These are phyloP conservation scores for Limonius californicus DNA, from an alignment of 1,140 invertebrate genomes.

Conservation along the genomic window DNA sequence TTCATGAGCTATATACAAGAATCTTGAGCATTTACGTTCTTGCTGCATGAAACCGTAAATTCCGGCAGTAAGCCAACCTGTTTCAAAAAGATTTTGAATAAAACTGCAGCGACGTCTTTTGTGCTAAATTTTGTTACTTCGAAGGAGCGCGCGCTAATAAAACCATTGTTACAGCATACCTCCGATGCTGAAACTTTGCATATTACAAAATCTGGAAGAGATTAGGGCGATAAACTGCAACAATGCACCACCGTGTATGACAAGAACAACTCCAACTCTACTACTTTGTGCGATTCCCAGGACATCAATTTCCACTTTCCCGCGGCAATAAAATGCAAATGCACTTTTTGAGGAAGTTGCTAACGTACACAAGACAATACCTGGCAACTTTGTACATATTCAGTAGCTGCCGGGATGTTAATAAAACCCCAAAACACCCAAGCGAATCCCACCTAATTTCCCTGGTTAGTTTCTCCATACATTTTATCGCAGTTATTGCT, in stretches of 20 bases:
- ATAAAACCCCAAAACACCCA: too few relatives aligned
- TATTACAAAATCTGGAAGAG: background rate
- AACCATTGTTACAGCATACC: background rate
- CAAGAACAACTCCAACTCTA: background rate
- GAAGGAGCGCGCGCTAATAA: background rate
- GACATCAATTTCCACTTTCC: conserved; percentile 6
- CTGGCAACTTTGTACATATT: background rate
- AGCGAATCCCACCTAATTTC: too few relatives aligned
- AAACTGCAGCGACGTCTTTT: background rate
- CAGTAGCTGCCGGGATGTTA: too few relatives aligned
- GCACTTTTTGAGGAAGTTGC: background rate
- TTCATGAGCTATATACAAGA: background rate
- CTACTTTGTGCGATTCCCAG: background rate
- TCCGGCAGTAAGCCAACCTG: background rate
- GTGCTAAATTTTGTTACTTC: background rate
- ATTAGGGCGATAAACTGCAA: background rate
- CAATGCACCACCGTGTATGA: background rate
- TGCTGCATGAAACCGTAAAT: background rate
- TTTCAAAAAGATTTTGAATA: background rate
- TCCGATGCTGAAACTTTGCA: background rate
- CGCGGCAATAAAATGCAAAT: conserved; percentile 1
- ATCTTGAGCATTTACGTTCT: background rate
- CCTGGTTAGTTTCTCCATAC: too few relatives aligned
- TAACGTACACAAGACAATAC: background rate
- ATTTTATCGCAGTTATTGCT: too few relatives aligned